Percentiles rank a stretch among this genome's conserved stretches.
Conservation (phyloP, 2,797 vertebrate genomes). For the Myotis vivesi region DNA sequence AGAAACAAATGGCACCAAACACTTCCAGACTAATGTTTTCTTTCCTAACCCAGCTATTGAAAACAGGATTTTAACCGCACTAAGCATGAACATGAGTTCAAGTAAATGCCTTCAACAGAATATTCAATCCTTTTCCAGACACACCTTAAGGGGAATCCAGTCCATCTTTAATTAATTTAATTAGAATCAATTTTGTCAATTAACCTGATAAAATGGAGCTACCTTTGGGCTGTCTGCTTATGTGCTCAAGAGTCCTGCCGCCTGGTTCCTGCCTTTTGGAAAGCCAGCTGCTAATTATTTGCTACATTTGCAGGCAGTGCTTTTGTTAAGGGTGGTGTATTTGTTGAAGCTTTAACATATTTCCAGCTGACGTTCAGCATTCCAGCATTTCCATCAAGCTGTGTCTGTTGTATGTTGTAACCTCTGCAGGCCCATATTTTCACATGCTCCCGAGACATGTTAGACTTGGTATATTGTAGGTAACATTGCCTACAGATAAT, state of each 20-base stretch:
- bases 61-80: neutral
- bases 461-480: neutral
- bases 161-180: conserved; percentile 75
- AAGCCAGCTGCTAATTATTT: conserved; percentile 72
- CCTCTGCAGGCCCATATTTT: neutral
- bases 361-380: conserved; percentile 43
- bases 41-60: neutral
- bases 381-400: conserved; percentile 15
- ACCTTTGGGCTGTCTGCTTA: conserved; percentile 46
- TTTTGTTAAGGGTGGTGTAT: conserved; percentile 59
- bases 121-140: conserved; percentile 40
- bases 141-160: conserved; percentile 52
- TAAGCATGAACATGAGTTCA: neutral
- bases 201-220: conserved; percentile 71
- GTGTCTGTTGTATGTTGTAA: neutral
- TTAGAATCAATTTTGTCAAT: conserved; percentile 66
- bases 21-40: neutral
- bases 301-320: conserved; percentile 12
- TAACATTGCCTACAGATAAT: conserved; percentile 40
- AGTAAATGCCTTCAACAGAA: neutral
- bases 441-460: neutral
- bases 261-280: conserved; percentile 55
- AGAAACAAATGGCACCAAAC: neutral
- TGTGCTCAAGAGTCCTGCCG: conserved; percentile 52
- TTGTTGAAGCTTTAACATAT: conserved; percentile 39